Conservation (phyloP, 2,888 invertebrate species). For the Ariolimax columbianus region DNA sequence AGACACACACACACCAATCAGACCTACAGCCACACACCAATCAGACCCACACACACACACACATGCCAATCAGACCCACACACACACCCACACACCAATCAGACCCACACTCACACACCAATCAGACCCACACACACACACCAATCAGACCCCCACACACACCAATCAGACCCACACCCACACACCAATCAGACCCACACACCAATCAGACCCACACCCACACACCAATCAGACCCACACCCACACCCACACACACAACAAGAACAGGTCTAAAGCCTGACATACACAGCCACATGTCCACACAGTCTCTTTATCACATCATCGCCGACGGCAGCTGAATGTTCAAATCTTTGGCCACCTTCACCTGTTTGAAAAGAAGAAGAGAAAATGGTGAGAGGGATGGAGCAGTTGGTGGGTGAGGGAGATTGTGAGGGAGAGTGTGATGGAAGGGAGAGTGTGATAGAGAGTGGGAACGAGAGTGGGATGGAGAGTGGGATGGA, state of each 20-base stretch:
- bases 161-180: not conserved
- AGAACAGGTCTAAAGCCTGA: no score
- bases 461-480: no score
- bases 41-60: no score
- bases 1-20: not conserved
- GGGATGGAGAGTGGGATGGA: no score
- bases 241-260: not conserved
- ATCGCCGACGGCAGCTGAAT: constrained; percentile 21
- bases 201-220: no score
- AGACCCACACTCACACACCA: not conserved
- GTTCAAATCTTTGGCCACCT: constrained; percentile 20
- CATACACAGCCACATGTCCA: not conserved
- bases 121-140: not conserved
- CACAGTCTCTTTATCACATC: not conserved
- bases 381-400: not conserved
- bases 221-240: not conserved
- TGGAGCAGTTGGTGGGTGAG: no score
- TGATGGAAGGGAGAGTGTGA: no score
- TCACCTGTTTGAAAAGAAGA: not conserved
- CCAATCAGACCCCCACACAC: no score
- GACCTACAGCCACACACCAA: no score
- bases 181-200: not conserved
- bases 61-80: no score
- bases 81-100: no score
- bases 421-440: no score